Evolutionary conservation across 2,113 vertebrate genomes (phyloP).

Genomic region (Amphilophus citrinellus): DNA sequence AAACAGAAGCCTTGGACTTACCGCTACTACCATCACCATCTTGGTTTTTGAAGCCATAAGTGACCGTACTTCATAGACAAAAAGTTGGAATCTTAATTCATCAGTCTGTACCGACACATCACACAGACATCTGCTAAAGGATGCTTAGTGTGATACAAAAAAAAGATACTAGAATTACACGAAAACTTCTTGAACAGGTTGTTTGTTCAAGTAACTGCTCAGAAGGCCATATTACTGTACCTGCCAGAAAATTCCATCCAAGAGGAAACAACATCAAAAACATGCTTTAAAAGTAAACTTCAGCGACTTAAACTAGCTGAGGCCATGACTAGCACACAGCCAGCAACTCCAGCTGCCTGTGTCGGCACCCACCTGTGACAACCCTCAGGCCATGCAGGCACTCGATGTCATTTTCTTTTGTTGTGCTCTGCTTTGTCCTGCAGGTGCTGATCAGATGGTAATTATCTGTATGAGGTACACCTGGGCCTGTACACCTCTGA

Average conservation of each 20-base stretch:
- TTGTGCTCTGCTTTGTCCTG: neutral
- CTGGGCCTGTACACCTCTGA: neutral
- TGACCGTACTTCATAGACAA: neutral
- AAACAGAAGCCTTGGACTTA: neutral
- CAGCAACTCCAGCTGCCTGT: neutral
- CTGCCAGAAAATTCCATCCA: neutral
- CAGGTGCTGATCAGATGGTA: neutral
- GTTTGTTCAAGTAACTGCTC: neutral
- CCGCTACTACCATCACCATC: neutral
- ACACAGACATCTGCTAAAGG: too few species aligned
- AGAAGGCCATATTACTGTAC: neutral
- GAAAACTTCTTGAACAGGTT: neutral
- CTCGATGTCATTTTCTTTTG: neutral
- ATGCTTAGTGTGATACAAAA: too few species aligned
- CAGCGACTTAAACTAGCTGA: neutral
- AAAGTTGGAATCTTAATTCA: neutral
- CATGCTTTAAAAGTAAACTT: neutral
- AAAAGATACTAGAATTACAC: too few species aligned
- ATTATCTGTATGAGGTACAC: neutral
- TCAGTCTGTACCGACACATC: neutral
- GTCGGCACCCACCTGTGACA: neutral
- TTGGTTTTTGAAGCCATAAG: neutral
- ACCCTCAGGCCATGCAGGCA: neutral
- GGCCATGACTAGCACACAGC: neutral
- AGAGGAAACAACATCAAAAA: neutral